Evolutionary conservation across 2,797 vertebrate species (phyloP).

Genomic region (Hypotaenidia okinawae): DNA sequence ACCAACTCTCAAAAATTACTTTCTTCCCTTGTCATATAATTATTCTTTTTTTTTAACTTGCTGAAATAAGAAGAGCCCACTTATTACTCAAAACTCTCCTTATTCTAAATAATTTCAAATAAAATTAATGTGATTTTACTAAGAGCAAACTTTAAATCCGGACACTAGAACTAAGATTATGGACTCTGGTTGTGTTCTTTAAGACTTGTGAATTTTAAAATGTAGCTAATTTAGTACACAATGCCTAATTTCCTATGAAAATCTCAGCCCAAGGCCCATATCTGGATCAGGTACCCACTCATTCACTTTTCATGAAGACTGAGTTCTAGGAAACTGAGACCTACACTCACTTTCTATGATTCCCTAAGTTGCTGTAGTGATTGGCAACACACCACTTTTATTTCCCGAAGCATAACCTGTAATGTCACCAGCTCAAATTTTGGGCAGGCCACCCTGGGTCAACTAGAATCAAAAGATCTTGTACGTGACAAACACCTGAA

Average conservation of each 20-base stretch:
- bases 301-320: background rate
- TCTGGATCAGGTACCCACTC: background rate
- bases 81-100: background rate
- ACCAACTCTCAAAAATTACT: background rate
- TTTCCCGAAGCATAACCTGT: background rate
- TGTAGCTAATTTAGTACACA: background rate
- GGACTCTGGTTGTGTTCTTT: background rate
- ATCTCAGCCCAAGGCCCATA: background rate
- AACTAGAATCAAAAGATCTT: background rate
- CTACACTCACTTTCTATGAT: background rate
- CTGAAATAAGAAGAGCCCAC: background rate
- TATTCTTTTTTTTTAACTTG: background rate
- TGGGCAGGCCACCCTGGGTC: accelerated
- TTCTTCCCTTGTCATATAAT: background rate
- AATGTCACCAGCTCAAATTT: background rate
- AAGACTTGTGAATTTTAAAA: background rate
- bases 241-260: background rate
- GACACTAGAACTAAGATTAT: background rate
- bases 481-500: background rate
- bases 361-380: background rate
- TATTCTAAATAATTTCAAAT: background rate
- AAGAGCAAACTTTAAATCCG: background rate
- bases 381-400: background rate
- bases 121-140: background rate
- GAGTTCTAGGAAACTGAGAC: background rate